Percentiles rank a stretch among this genome's conserved stretches.
Conservation (phyloP, 2,888 invertebrate genomes). For the Deilephila elpenor region DNA sequence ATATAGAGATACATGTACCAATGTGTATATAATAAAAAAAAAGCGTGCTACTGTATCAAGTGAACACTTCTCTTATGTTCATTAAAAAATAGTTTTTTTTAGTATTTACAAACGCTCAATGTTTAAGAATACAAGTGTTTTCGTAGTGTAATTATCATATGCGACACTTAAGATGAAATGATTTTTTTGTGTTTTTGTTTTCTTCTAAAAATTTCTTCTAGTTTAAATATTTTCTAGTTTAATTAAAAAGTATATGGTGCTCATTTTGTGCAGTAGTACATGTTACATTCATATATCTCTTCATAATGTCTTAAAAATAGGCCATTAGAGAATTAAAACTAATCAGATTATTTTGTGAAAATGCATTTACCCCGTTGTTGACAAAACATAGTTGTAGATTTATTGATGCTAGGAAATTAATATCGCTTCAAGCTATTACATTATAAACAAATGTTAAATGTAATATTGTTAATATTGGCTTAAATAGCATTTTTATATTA, state of each 20-base stretch:
- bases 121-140: neutral
- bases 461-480: constrained; percentile 10
- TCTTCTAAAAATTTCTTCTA: neutral
- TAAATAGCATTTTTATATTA: neutral
- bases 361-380: constrained; percentile 75
- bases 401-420: constrained; percentile 19
- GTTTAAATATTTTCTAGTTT: constrained; percentile 27
- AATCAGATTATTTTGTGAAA: constrained; percentile 74
- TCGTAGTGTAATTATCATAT: neutral
- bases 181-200: neutral
- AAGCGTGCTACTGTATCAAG: constrained; percentile 64
- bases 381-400: constrained; percentile 31
- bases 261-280: constrained; percentile 68
- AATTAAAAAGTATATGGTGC: constrained; percentile 50
- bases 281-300: constrained; percentile 41
- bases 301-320: constrained; percentile 17
- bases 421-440: constrained; percentile 15
- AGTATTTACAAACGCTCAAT: constrained; percentile 27
- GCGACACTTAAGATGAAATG: too few species aligned
- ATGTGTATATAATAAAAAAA: constrained; percentile 48
- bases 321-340: constrained; percentile 43
- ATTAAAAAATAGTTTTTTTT: constrained; percentile 19
- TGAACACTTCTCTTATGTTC: constrained; percentile 53
- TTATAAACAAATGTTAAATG: neutral
- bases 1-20: constrained; percentile 49